Percentiles rank a stretch among this genome's conserved stretches.
Evolutionary conservation across 92 coral and sea anemone genomes (phyloP).

Genomic region (Epizoanthus ramosus): DNA sequence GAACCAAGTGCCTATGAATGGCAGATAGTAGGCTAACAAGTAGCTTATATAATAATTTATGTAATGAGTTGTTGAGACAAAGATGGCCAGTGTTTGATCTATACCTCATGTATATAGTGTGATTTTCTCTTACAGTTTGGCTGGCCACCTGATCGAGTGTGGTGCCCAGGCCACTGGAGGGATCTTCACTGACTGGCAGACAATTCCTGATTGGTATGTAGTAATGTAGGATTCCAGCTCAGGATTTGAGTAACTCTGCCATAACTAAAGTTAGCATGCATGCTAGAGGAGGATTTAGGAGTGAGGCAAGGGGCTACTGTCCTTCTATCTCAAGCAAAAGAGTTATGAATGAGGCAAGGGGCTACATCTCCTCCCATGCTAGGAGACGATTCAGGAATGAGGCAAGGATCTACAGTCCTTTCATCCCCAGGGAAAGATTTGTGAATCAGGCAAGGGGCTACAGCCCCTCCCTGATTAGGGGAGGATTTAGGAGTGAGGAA

Average conservation of each 20-base stretch:
- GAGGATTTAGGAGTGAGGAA: too few relatives aligned
- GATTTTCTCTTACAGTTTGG: constrained; percentile 64
- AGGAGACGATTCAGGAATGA: too few relatives aligned
- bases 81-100: background rate
- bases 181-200: constrained; percentile 98
- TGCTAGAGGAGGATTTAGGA: background rate
- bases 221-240: background rate
- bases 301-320: too few relatives aligned
- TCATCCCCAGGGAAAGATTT: too few relatives aligned
- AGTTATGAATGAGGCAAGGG: too few relatives aligned
- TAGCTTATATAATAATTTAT: background rate
- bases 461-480: too few relatives aligned
- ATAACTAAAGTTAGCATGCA: background rate
- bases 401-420: too few relatives aligned
- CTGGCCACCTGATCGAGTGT: constrained; percentile 97
- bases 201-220: constrained; percentile 86
- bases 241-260: background rate
- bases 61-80: background rate
- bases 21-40: too few relatives aligned
- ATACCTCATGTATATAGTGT: background rate
- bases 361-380: too few relatives aligned
- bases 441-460: too few relatives aligned
- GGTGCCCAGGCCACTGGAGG: constrained; percentile 99
- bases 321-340: too few relatives aligned
- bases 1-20: too few relatives aligned